A percentile compares a stretch with the other conserved stretches of the same genome.
These are phyloP conservation scores for Otocyon megalotis DNA, from an alignment of 2,113 vertebrate species.

Conservation along the genomic window DNA sequence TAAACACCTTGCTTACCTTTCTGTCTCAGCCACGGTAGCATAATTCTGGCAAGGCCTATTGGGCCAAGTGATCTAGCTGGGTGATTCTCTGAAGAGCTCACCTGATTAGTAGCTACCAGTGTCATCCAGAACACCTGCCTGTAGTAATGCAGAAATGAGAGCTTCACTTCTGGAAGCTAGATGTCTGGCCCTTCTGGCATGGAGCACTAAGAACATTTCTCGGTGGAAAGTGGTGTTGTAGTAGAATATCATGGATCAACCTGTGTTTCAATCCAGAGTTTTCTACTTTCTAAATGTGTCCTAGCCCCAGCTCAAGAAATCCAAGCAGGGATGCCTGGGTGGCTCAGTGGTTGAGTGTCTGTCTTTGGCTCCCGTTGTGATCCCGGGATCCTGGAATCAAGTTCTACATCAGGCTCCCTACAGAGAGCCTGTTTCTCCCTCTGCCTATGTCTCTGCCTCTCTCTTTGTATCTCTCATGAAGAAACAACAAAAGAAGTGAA, in stretches of 20 bases:
- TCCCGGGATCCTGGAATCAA: no score
- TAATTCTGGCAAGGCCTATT: background rate
- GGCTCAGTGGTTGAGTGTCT: no score
- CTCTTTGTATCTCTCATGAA: no score
- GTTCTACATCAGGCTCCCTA: no score
- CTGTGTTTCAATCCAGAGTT: background rate
- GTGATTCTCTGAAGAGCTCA: background rate
- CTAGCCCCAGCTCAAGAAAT: background rate
- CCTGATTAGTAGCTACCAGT: background rate
- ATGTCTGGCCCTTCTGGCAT: background rate
- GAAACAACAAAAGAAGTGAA: background rate
- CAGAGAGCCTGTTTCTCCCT: no score
- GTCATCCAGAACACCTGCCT: background rate
- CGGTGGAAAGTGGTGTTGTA: background rate
- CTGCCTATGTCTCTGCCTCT: no score
- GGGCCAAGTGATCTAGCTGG: background rate
- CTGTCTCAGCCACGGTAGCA: background rate
- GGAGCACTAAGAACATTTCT: slow-evolving; percentile 15
- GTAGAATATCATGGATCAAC: slow-evolving; percentile 30
- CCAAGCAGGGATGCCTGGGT: background rate
- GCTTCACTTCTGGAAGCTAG: background rate
- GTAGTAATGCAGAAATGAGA: slow-evolving; percentile 15
- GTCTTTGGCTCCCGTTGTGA: no score
- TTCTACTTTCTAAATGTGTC: slow-evolving; percentile 41
- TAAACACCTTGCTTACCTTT: background rate